These are phyloP conservation scores for Choristoneura rosaceana DNA, from an alignment of 2,888 invertebrate species.

Conservation along the genomic window DNA sequence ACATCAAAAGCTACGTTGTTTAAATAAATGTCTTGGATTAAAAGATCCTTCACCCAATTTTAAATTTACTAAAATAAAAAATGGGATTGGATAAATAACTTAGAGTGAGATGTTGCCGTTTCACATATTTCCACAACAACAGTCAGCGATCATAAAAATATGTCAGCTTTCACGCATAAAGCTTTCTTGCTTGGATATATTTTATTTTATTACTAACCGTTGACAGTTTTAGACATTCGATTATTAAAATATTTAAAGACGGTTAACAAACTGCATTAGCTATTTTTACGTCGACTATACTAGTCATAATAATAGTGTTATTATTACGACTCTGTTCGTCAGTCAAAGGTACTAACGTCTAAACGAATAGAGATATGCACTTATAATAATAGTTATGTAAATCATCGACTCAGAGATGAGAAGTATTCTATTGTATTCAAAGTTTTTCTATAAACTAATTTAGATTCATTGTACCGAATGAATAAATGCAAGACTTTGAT, in stretches of 20 bases:
- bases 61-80: too few species aligned
- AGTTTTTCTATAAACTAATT: background rate
- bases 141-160: background rate
- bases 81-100: too few species aligned
- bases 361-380: background rate
- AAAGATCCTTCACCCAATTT: too few species aligned
- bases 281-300: background rate
- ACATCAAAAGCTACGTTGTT: too few species aligned
- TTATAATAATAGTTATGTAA: constrained; percentile 2
- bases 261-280: too few species aligned
- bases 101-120: background rate
- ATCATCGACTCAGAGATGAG: background rate
- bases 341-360: background rate
- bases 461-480: background rate
- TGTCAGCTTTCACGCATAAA: background rate
- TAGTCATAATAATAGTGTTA: too few species aligned
- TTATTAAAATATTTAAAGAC: background rate
- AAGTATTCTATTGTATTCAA: constrained; percentile 11
- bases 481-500: background rate
- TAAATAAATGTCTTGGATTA: too few species aligned
- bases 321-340: background rate
- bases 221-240: too few species aligned
- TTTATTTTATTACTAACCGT: background rate
- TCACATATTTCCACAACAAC: background rate
- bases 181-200: background rate